Evolutionary conservation across 1,140 invertebrate species (phyloP), one percentile per base, ranked within the genome.

Genomic region (Drosophila oshimai): DNA sequence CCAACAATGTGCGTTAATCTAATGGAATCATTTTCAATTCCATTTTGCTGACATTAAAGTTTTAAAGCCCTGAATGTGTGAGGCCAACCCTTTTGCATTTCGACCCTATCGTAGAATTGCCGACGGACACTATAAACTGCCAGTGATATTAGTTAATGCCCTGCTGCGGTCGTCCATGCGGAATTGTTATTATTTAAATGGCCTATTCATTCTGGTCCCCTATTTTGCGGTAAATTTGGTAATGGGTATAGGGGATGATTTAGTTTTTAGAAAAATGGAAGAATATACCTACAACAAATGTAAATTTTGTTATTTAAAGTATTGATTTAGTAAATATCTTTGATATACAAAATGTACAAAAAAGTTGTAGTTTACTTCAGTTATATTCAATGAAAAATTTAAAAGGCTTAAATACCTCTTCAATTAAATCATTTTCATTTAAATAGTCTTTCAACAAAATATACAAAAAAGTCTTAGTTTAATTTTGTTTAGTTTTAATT

Each of bases 101-200:
- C 65, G 45, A 49, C 67, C 42, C 22, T 58, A 70, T 31, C 7
- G 4, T 13, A 29, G 34, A 34, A 45, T 41, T 50, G 62, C 62
- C 64, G 24, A 13, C 42, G 31, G 29, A 22, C 46, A 44, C 64
- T 20, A 49, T 36, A 69, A 70, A 58, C 44, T 69, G 67, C 45
- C 68, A 45, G 54, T 71, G 54, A 71, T 71, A 71, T 71, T 71
- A 71, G 53, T 60, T 71, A 71, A 71, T 71, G 68, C 45, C 42
- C 31, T 36, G 28, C 39, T 71, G 67, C 67, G 68, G 68, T 71
- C 54, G 67, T 37, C 68, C 68, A 61, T 71, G 67, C 67, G 68
- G 55, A 71, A 71, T 71, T 60, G 68, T 71, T 71, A 71, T 71
- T 71, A 71, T 71, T 71, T 71, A 71, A 71, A 71, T 71, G 54